Evolutionary conservation across 2,113 vertebrate species (phyloP).

Genomic region (Esox niger): DNA sequence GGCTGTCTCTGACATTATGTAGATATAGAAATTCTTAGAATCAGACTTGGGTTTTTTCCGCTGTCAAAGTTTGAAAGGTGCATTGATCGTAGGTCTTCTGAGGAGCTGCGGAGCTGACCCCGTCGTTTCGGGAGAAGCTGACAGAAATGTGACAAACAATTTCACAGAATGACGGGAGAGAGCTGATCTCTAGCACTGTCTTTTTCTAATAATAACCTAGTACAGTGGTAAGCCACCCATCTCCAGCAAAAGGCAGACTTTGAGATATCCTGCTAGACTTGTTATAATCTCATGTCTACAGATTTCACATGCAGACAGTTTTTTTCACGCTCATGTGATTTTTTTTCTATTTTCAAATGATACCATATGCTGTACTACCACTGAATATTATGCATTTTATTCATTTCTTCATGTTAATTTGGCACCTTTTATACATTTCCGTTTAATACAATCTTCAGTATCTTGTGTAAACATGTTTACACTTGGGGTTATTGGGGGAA

Average conservation of each 20-base stretch:
- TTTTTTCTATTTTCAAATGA: too few species aligned
- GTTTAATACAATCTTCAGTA: too few species aligned
- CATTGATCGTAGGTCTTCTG: constrained; percentile 59
- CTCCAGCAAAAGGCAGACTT: not conserved
- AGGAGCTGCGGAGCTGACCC: constrained; percentile 47
- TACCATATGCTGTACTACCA: too few species aligned
- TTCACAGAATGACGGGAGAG: constrained; percentile 39
- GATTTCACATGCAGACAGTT: too few species aligned
- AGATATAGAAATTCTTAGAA: constrained; percentile 47
- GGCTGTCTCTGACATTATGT: constrained; percentile 36
- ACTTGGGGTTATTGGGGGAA: too few species aligned
- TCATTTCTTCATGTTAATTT: too few species aligned
- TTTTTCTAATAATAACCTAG: not conserved
- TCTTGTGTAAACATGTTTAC: too few species aligned
- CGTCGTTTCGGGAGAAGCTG: constrained; percentile 40
- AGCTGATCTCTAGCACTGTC: constrained; percentile 39
- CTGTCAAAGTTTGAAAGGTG: constrained; percentile 47
- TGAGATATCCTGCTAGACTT: too few species aligned
- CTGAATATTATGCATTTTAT: too few species aligned
- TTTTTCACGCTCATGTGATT: too few species aligned
- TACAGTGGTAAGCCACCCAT: not conserved
- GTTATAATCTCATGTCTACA: too few species aligned
- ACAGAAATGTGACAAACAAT: constrained; percentile 45
- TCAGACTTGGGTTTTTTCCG: constrained; percentile 56
- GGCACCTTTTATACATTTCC: too few species aligned